Percentiles rank a stretch among this genome's conserved stretches.
Evolutionary conservation across 2,888 invertebrate genomes (phyloP).

Genomic region (Caenorhabditis sulstoni): DNA sequence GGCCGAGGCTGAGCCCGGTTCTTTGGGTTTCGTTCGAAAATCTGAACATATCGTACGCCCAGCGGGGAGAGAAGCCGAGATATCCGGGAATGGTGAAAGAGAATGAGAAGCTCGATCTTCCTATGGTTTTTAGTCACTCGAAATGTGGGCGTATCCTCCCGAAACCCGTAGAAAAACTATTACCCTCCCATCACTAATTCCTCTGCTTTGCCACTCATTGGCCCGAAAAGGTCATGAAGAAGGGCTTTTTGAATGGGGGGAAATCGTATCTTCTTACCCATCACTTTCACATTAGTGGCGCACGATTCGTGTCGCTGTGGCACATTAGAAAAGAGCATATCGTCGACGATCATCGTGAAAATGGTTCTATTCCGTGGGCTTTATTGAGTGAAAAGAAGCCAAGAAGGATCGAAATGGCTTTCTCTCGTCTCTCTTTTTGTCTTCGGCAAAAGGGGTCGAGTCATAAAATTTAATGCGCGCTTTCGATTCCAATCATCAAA

Average conservation of each 20-base stretch:
- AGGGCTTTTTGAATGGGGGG: too few species aligned
- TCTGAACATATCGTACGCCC: neutral
- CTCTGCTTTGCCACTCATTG: too few species aligned
- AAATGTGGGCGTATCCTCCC: too few species aligned
- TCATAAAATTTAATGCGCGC: conserved; percentile 47
- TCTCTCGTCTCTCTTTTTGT: neutral
- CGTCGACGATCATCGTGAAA: conserved; percentile 28
- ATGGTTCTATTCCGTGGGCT: too few species aligned
- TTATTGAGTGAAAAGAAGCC: conserved; percentile 1
- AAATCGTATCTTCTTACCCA: conserved; percentile 38
- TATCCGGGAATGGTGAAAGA: neutral
- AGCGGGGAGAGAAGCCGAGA: neutral
- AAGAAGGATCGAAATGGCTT: conserved; percentile 16
- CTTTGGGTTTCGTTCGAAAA: neutral
- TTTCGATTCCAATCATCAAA: conserved; percentile 26
- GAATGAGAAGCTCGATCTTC: too few species aligned
- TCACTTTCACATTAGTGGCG: neutral
- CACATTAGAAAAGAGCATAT: conserved; percentile 28
- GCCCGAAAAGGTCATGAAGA: neutral
- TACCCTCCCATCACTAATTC: neutral
- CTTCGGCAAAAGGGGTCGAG: neutral
- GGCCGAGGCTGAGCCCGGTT: neutral
- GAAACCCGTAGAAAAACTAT: too few species aligned
- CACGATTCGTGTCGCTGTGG: conserved; percentile 14
- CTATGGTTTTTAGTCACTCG: too few species aligned